Conservation (phyloP, 2,888 invertebrate genomes). For the Mimachlamys varia region DNA sequence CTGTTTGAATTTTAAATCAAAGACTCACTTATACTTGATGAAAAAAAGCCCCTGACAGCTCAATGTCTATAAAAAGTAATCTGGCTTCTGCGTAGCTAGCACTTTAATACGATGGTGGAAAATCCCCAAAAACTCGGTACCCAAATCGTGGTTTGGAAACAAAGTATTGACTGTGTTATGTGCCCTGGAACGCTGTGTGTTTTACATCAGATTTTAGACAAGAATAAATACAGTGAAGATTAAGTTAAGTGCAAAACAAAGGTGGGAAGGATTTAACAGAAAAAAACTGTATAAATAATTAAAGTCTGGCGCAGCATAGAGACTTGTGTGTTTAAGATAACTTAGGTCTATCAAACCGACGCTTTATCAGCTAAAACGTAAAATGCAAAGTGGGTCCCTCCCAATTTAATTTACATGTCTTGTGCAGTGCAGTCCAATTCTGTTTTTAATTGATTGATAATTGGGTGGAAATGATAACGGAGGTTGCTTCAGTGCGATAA, state of each 20-base stretch:
- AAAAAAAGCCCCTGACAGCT: constrained; percentile 2
- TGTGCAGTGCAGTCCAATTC: neutral
- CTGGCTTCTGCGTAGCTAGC: neutral
- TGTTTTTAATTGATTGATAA: constrained; percentile 9
- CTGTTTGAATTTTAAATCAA: constrained; percentile 33
- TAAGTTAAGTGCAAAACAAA: constrained; percentile 27
- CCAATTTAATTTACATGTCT: neutral
- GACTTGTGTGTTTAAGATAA: constrained; percentile 15
- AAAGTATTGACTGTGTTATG: neutral
- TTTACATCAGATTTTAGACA: constrained; percentile 23
- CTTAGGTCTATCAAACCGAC: neutral
- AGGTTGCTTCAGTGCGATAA: neutral
- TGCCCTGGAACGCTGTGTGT: neutral
- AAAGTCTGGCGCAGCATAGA: neutral
- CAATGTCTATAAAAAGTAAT: neutral
- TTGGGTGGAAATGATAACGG: neutral
- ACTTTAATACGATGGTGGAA: constrained; percentile 6
- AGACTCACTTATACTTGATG: constrained; percentile 11
- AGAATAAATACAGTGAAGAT: neutral
- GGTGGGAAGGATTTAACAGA: neutral
- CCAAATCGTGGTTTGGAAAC: neutral
- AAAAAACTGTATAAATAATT: constrained; percentile 1
- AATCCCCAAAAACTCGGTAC: constrained; percentile 20
- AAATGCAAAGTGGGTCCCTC: neutral
- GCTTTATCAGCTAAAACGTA: neutral